Conservation (phyloP, 64 coral and sea anemone species). For the Montipora cactus region DNA sequence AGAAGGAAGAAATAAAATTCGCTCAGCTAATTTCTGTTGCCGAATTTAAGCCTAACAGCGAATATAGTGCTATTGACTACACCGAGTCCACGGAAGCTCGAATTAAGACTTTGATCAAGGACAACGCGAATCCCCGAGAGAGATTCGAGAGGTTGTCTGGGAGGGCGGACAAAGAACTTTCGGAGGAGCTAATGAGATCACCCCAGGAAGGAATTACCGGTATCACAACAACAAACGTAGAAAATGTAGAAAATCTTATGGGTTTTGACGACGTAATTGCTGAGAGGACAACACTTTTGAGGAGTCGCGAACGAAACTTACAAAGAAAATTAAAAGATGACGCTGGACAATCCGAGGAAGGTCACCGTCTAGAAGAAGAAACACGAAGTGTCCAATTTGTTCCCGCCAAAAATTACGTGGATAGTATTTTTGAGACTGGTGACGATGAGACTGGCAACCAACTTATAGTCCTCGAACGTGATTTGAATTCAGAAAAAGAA, state of each 20-base stretch:
- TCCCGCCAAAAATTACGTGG: background rate
- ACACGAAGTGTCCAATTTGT: background rate
- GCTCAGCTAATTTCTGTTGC: background rate
- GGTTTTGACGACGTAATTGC: conserved; percentile 6
- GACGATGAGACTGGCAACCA: background rate
- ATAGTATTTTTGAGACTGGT: background rate
- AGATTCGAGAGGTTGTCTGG: background rate
- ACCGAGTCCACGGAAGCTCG: background rate
- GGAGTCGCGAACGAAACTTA: conserved; percentile 51
- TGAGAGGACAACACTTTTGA: conserved; percentile 37
- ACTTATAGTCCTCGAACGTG: too few species aligned
- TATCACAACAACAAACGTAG: conserved; percentile 11
- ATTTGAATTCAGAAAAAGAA: background rate
- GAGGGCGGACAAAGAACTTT: conserved; percentile 6
- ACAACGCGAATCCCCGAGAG: background rate
- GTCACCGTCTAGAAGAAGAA: background rate
- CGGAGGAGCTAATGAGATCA: conserved; percentile 16
- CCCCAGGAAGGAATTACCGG: conserved; percentile 32
- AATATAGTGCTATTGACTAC: background rate
- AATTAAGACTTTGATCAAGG: background rate
- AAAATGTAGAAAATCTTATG: background rate
- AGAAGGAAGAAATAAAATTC: conserved; percentile 18
- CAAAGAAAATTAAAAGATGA: background rate
- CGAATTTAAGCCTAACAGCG: background rate
- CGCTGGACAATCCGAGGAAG: background rate